phyloP scores from a whole-genome alignment of 2,113 vertebrate species.

The Poecilia latipinna region DNA sequence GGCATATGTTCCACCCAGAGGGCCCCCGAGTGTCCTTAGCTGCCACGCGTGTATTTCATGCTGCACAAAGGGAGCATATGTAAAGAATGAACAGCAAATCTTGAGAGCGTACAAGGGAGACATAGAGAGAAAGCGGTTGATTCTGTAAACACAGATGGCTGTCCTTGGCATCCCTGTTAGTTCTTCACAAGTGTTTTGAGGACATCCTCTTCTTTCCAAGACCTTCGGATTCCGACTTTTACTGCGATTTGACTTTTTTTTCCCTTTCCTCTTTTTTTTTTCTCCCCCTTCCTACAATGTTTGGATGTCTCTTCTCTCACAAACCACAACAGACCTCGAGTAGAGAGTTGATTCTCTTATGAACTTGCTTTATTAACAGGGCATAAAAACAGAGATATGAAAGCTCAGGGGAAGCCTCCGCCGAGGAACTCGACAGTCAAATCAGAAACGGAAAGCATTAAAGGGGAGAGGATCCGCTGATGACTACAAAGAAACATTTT shows the following conservation, averaged over 20 bases:
- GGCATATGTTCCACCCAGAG: constrained; percentile 73
- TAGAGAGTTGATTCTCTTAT: not conserved
- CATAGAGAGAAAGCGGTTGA: constrained; percentile 67
- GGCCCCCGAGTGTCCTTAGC: constrained; percentile 67
- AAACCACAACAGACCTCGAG: constrained; percentile 36
- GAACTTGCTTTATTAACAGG: constrained; percentile 6
- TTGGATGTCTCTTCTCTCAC: constrained; percentile 45
- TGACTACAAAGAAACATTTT: not conserved
- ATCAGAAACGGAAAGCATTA: not conserved
- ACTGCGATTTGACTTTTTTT: constrained; percentile 55
- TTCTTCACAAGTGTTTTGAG: constrained; percentile 78
- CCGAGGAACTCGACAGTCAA: not conserved
- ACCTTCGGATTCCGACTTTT: constrained; percentile 65
- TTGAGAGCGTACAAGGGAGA: constrained; percentile 67
- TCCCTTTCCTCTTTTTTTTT: too few relatives aligned
- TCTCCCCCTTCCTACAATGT: constrained; percentile 17
- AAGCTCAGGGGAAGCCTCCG: constrained; percentile 8
- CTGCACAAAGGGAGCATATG: constrained; percentile 78
- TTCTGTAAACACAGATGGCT: constrained; percentile 78
- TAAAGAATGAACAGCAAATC: constrained; percentile 74
- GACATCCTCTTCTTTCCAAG: constrained; percentile 73
- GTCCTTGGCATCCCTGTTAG: constrained; percentile 72
- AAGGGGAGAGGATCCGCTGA: not conserved
- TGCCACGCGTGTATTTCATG: constrained; percentile 67
- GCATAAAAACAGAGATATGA: not conserved